Evolutionary conservation across 2,888 invertebrate species (phyloP).

Genomic region (Invenusta paracnida): DNA sequence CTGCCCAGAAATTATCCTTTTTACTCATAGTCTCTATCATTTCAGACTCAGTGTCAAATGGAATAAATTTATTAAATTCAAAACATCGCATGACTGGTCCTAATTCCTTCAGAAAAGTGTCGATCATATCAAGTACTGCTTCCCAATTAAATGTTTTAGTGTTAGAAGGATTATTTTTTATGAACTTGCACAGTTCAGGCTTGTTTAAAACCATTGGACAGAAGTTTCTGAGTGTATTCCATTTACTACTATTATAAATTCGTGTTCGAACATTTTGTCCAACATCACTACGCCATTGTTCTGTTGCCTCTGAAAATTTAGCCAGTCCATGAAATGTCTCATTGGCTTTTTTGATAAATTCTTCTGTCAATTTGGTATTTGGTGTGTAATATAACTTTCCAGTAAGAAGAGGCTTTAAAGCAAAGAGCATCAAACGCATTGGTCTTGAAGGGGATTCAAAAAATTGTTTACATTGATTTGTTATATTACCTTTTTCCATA

Average conservation of each 20-base stretch:
- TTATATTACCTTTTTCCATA: too few species aligned
- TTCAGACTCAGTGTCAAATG: neutral
- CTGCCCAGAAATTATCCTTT: slow-evolving; percentile 20
- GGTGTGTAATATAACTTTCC: slow-evolving; percentile 38
- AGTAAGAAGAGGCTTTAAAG: neutral
- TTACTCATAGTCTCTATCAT: neutral
- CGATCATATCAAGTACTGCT: neutral
- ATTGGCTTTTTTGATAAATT: slow-evolving; percentile 8
- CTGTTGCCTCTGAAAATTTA: neutral
- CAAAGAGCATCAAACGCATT: too few species aligned
- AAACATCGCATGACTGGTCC: neutral
- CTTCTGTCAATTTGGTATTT: slow-evolving; percentile 1
- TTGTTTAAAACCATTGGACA: too few species aligned
- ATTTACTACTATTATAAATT: neutral
- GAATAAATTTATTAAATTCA: slow-evolving; percentile 28
- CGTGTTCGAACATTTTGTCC: neutral
- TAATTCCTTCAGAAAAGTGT: neutral
- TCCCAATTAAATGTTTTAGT: too few species aligned
- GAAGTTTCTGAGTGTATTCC: neutral
- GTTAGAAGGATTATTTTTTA: too few species aligned
- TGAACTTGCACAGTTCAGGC: too few species aligned
- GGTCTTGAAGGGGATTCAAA: too few species aligned
- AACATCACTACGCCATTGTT: neutral
- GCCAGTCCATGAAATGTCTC: slow-evolving; percentile 5
- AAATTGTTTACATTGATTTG: too few species aligned